Evolutionary conservation across 1,140 invertebrate species (phyloP).

Genomic region (Heliconius eleuchia): DNA sequence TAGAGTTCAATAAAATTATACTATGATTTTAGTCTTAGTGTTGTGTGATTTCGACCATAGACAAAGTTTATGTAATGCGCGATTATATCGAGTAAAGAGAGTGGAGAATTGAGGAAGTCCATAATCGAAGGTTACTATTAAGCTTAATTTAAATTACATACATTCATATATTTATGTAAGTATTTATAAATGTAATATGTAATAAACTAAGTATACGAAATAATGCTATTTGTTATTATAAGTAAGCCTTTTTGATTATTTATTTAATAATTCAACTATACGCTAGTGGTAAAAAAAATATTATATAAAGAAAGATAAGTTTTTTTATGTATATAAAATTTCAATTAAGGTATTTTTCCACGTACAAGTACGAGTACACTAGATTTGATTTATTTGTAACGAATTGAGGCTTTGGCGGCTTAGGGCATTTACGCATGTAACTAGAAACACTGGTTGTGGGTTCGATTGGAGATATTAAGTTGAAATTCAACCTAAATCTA

Average conservation of each 20-base stretch:
- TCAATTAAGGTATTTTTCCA: neutral
- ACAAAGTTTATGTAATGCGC: conserved; percentile 43
- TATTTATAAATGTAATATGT: neutral
- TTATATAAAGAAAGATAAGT: no score
- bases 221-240: neutral
- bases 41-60: conserved; percentile 21
- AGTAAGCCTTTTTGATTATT: neutral
- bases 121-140: conserved; percentile 36
- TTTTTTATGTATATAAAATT: no score
- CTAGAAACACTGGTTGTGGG: neutral
- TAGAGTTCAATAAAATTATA: neutral
- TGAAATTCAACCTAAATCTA: no score
- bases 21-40: neutral
- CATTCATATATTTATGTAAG: conserved; percentile 16
- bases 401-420: no score
- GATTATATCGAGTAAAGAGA: conserved; percentile 35
- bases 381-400: no score
- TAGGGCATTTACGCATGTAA: neutral
- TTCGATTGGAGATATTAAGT: neutral
- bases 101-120: conserved; percentile 48
- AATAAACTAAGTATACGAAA: neutral
- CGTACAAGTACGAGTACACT: no score
- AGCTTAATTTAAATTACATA: conserved; percentile 34
- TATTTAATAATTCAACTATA: neutral
- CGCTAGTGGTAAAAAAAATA: neutral